Evolutionary conservation across 2,797 vertebrate species (phyloP).

Genomic region (Macroramphosus scolopax): DNA sequence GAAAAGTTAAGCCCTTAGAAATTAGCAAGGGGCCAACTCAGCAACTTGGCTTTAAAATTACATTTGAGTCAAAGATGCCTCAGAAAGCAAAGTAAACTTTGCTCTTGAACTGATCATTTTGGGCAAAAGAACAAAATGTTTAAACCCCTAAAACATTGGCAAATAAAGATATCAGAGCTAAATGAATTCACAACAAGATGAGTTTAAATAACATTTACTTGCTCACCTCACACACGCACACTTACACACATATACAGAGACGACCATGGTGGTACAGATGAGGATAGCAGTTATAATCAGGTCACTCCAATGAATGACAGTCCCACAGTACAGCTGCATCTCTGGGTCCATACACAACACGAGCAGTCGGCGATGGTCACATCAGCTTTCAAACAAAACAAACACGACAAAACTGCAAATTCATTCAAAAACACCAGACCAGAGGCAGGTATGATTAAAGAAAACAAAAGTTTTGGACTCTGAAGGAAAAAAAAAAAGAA

Average conservation of each 20-base stretch:
- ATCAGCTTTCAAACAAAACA: slow-evolving; percentile 47
- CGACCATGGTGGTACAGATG: slow-evolving; percentile 68
- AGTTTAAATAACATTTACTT: slow-evolving; percentile 85
- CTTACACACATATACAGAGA: slow-evolving; percentile 66
- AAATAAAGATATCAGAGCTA: no score
- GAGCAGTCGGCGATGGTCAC: slow-evolving; percentile 54
- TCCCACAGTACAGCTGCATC: slow-evolving; percentile 58
- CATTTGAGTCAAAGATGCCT: no score
- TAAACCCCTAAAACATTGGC: no score
- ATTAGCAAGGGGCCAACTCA: no score
- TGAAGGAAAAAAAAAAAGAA: slow-evolving; percentile 44
- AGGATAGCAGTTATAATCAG: slow-evolving; percentile 48
- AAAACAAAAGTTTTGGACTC: slow-evolving; percentile 56
- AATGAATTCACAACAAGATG: slow-evolving; percentile 20
- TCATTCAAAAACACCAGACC: slow-evolving; percentile 65
- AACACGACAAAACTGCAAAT: slow-evolving; percentile 53
- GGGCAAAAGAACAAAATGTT: no score
- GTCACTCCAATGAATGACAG: slow-evolving; percentile 25
- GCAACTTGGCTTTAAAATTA: no score
- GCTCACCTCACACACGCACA: slow-evolving; percentile 66
- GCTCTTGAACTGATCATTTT: no score
- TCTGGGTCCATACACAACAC: slow-evolving; percentile 67
- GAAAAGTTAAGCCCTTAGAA: no score
- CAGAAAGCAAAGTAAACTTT: no score
- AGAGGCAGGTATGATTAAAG: slow-evolving; percentile 48